Evolutionary conservation across 2,888 invertebrate species (phyloP), one percentile per base, ranked within the genome.

Genomic region (Platycheirus albimanus): DNA sequence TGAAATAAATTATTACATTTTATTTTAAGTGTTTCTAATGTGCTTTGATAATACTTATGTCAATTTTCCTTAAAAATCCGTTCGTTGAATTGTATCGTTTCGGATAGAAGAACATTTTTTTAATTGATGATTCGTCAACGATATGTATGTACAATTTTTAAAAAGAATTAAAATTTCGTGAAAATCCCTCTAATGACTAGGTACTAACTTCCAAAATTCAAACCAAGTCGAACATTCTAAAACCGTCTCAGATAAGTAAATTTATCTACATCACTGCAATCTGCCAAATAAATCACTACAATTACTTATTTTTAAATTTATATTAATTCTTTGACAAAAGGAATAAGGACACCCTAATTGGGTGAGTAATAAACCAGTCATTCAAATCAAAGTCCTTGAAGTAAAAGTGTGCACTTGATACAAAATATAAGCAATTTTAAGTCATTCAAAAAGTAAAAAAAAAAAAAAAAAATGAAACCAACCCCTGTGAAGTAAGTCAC

Each of bases 401-500:
- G 36, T n/a, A 66, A 66, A 49, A 36, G 8, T 43, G 41, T 30
- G 47, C 10, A 49, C 64, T 77, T 43, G 47, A 56, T 47, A 58
- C 56, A 38, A 74, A 49, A 58, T 64, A 69, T 64, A 51, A 76
- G 52, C 76, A 76, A 70, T 71, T 47, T 66, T 6, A 45, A 49
- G 70, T 36, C 41, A 67, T 52, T 81, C 58, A 54, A 30, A 13
- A 28, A 47, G 76, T 51, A 54, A 30, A 13, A 28, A 47, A 69
- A 63, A 4, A 38, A 54, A 54, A 20, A 47, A n/a, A 49, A 4
- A 33, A 33, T 33, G 7, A 6, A 6, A 70, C 47, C 58, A 19
- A 38, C 24, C 64, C 61, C 64, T 20, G 8, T 7, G 15, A 51
- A 64, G 56, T 58, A 41, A 43, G 45, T 17, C 19, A 28, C 54